A percentile compares a stretch with the other conserved stretches of the same genome.
Conservation (phyloP, 2,113 vertebrate genomes). For the Lipotes vexillifer region DNA sequence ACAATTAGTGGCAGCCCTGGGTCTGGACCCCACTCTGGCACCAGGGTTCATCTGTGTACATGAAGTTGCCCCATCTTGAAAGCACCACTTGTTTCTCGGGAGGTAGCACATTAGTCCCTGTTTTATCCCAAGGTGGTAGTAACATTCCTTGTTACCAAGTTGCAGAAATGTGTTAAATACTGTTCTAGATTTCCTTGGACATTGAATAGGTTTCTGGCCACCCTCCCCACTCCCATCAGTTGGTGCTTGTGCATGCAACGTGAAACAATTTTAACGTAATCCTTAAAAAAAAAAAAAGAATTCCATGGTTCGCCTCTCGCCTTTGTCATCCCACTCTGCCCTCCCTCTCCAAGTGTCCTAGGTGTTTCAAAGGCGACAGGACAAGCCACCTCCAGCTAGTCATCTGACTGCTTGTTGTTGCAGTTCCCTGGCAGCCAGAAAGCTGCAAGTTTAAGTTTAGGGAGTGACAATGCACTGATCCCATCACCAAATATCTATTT, state of each 20-base stretch:
- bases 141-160: not conserved
- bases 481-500: constrained; percentile 17
- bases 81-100: not conserved
- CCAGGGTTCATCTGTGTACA: not conserved
- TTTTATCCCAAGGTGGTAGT: not conserved
- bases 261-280: not conserved
- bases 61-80: not conserved
- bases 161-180: not conserved
- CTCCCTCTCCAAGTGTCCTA: not conserved
- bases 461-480: not conserved
- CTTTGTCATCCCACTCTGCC: not conserved
- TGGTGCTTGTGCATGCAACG: not conserved
- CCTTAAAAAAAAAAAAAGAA: not conserved
- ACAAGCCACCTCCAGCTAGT: not conserved
- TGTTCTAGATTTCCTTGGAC: not conserved
- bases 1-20: not conserved
- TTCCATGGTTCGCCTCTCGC: not conserved
- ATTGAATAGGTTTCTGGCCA: not conserved
- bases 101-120: not conserved
- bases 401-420: not conserved
- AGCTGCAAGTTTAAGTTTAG: not conserved
- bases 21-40: rapidly evolving
- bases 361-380: not conserved
- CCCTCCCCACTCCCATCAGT: rapidly evolving
- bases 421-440: not conserved